These are phyloP conservation scores for Setipinna tenuifilis DNA, from an alignment of 2,797 vertebrate genomes.

Conservation along the genomic window DNA sequence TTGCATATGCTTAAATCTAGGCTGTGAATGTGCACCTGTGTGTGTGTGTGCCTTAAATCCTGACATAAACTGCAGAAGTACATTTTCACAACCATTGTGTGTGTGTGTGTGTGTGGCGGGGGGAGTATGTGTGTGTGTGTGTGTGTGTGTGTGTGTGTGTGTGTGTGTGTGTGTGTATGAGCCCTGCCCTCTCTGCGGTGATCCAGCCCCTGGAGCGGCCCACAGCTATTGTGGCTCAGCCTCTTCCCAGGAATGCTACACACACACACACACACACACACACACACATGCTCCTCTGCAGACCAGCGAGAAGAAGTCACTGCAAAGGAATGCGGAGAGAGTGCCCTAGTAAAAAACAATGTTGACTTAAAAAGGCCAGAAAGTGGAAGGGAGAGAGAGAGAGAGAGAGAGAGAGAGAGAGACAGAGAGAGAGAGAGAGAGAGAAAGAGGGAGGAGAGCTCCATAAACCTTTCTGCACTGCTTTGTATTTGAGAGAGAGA, in stretches of 20 bases:
- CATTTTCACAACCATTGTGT: too few species aligned
- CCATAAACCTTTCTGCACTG: too few species aligned
- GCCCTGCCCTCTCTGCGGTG: slow-evolving; percentile 26
- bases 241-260: slow-evolving; percentile 73
- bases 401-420: neutral
- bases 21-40: neutral
- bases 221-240: slow-evolving; percentile 77
- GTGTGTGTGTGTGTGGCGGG: too few species aligned
- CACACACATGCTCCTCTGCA: slow-evolving; percentile 52
- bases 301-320: slow-evolving; percentile 74
- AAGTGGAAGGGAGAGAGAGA: slow-evolving; percentile 47
- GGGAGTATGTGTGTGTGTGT: slow-evolving; percentile 18
- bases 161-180: neutral
- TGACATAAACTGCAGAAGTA: neutral
- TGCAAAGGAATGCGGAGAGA: slow-evolving; percentile 75
- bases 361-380: slow-evolving; percentile 79
- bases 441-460: neutral
- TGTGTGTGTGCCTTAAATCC: slow-evolving; percentile 28
- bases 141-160: slow-evolving; percentile 16
- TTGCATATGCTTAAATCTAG: neutral
- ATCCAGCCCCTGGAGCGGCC: slow-evolving; percentile 36
- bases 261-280: too few species aligned
- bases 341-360: slow-evolving; percentile 64
- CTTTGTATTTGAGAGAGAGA: neutral
- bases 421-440: neutral